phyloP scores from a whole-genome alignment of 2,888 invertebrate genomes.

The Apodemia duryi region DNA sequence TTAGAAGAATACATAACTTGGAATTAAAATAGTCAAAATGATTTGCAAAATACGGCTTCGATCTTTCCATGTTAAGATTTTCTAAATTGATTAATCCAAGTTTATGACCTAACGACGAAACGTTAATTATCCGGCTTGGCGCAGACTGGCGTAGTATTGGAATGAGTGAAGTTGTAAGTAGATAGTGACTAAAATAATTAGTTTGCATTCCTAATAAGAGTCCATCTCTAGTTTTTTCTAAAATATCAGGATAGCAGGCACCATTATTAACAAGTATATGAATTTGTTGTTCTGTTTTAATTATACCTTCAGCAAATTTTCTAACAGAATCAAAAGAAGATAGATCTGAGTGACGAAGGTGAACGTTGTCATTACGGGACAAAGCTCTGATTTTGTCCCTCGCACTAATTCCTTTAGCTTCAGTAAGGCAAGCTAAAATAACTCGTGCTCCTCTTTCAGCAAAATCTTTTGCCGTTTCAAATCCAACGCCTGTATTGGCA shows the following conservation, averaged over 20 bases:
- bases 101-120: too few species aligned
- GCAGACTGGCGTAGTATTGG: too few species aligned
- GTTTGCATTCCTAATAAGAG: constrained; percentile 79
- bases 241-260: constrained; percentile 54
- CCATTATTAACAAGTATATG: constrained; percentile 82
- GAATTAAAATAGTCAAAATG: too few species aligned
- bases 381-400: constrained; percentile 34
- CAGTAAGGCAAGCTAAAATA: constrained; percentile 88
- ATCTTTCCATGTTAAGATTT: too few species aligned
- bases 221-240: constrained; percentile 76
- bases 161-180: too few species aligned
- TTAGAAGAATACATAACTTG: too few species aligned
- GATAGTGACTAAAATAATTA: constrained; percentile 75
- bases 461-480: constrained; percentile 83
- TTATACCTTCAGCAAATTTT: constrained; percentile 77
- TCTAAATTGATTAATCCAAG: too few species aligned
- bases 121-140: too few species aligned
- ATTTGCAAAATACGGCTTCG: too few species aligned
- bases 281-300: constrained; percentile 58
- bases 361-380: constrained; percentile 41
- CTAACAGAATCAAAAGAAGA: constrained; percentile 72
- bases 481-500: constrained; percentile 88
- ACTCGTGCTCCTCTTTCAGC: constrained; percentile 85
- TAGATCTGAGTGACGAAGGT: constrained; percentile 62
- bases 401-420: constrained; percentile 80